A percentile compares a stretch with the other conserved stretches of the same genome.
Conservation (phyloP, 2,888 invertebrate genomes). For the Caenorhabditis japonica region DNA sequence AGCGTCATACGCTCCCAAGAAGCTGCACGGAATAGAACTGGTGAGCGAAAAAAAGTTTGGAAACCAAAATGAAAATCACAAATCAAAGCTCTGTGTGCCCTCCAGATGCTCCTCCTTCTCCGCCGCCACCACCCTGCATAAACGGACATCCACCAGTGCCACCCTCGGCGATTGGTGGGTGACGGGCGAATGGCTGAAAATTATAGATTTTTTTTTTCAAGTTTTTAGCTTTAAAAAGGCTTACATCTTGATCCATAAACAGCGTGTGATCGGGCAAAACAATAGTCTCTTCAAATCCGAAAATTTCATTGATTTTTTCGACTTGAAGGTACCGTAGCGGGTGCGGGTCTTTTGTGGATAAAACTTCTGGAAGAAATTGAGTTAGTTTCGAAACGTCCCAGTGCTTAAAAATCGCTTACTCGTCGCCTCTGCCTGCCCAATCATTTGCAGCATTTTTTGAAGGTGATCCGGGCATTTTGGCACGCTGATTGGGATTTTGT, state of each 20-base stretch:
- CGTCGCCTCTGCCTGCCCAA: conserved; percentile 19
- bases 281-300: conserved; percentile 69
- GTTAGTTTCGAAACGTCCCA: too few species aligned
- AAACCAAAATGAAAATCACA: too few species aligned
- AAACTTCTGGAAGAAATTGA: conserved; percentile 41
- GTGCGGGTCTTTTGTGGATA: conserved; percentile 58
- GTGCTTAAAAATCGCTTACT: conserved; percentile 41
- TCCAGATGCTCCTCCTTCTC: not conserved
- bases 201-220: not conserved
- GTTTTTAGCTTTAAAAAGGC: not conserved
- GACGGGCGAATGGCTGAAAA: conserved; percentile 40
- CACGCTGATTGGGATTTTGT: conserved; percentile 8
- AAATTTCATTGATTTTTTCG: conserved; percentile 50
- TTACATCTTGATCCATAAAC: conserved; percentile 45
- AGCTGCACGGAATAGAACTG: too few species aligned
- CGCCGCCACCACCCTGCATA: conserved; percentile 57
- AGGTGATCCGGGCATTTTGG: conserved; percentile 50
- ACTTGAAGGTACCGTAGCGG: conserved; percentile 68
- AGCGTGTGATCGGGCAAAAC: conserved; percentile 71
- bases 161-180: conserved; percentile 9
- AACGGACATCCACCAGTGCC: conserved; percentile 64
- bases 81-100: not conserved
- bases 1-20: too few species aligned
- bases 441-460: conserved; percentile 27
- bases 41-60: too few species aligned